A percentile compares a stretch with the other conserved stretches of the same genome.
Conservation (phyloP, 2,113 vertebrate genomes). For the Prolemur simus region DNA sequence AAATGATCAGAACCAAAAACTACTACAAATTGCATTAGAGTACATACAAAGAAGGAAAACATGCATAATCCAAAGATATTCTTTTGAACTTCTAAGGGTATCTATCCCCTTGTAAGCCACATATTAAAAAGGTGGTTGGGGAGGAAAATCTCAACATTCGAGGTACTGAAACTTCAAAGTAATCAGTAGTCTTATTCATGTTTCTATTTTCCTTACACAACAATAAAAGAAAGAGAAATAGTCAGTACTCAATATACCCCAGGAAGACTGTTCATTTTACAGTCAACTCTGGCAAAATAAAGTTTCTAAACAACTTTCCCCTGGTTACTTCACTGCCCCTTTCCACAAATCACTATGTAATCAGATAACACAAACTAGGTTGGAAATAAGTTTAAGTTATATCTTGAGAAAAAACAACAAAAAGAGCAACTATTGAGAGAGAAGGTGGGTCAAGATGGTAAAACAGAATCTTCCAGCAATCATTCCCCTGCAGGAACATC, state of each 20-base stretch:
- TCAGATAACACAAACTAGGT: not conserved
- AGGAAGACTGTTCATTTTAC: not conserved
- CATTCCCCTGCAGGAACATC: not conserved
- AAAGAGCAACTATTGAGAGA: not conserved
- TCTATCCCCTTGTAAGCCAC: not conserved
- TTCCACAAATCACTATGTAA: not conserved
- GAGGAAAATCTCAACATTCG: not conserved
- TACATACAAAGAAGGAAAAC: not conserved
- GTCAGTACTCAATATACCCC: not conserved
- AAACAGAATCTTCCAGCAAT: not conserved
- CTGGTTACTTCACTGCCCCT: not conserved
- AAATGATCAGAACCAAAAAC: constrained; percentile 4
- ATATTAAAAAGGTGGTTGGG: not conserved
- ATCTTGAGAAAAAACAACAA: not conserved
- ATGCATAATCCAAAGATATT: not conserved
- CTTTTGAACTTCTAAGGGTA: not conserved
- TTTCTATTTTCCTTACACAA: not conserved
- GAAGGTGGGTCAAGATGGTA: not conserved
- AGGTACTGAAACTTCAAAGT: not conserved
- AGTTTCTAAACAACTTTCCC: not conserved
- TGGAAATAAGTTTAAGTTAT: not conserved
- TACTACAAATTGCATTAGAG: not conserved
- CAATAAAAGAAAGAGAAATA: not conserved
- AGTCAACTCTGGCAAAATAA: not conserved
- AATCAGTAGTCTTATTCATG: not conserved